Conservation (phyloP, 2,113 vertebrate genomes). For the Oryzias melastigma region DNA sequence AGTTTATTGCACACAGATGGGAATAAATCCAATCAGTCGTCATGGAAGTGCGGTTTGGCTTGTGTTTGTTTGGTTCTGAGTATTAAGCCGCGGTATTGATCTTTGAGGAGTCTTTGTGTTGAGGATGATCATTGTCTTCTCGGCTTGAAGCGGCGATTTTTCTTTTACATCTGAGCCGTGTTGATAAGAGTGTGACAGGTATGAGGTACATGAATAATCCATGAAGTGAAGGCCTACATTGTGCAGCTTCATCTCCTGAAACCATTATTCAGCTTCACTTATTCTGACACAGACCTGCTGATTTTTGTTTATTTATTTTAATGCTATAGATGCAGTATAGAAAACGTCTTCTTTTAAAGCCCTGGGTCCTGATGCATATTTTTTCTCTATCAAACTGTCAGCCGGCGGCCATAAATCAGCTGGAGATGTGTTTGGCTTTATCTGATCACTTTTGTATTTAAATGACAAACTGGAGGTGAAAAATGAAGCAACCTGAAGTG, state of each 20-base stretch:
- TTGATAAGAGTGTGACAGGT: constrained; percentile 65
- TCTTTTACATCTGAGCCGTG: constrained; percentile 56
- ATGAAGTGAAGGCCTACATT: constrained; percentile 63
- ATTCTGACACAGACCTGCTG: constrained; percentile 41
- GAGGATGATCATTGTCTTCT: constrained; percentile 54
- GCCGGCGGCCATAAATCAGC: constrained; percentile 48
- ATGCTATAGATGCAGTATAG: constrained; percentile 22
- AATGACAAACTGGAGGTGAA: too few species aligned
- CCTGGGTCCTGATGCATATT: constrained; percentile 37
- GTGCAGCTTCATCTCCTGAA: constrained; percentile 45
- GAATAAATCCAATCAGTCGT: constrained; percentile 15
- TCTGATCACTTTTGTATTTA: too few species aligned
- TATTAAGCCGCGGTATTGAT: constrained; percentile 29
- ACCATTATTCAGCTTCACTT: constrained; percentile 66
- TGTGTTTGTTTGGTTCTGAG: constrained; percentile 28
- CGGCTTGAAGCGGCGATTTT: constrained; percentile 28
- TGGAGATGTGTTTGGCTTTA: too few species aligned
- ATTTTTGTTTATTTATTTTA: constrained; percentile 24
- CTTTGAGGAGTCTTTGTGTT: constrained; percentile 22
- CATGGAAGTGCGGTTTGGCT: constrained; percentile 16
- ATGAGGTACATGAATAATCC: constrained; percentile 64
- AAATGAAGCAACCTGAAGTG: too few species aligned
- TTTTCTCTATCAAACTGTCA: constrained; percentile 30
- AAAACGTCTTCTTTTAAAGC: constrained; percentile 27
- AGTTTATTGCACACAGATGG: constrained; percentile 6